Conservation (phyloP, 1,140 invertebrate genomes). For the Carcinoscorpius rotundicauda region DNA sequence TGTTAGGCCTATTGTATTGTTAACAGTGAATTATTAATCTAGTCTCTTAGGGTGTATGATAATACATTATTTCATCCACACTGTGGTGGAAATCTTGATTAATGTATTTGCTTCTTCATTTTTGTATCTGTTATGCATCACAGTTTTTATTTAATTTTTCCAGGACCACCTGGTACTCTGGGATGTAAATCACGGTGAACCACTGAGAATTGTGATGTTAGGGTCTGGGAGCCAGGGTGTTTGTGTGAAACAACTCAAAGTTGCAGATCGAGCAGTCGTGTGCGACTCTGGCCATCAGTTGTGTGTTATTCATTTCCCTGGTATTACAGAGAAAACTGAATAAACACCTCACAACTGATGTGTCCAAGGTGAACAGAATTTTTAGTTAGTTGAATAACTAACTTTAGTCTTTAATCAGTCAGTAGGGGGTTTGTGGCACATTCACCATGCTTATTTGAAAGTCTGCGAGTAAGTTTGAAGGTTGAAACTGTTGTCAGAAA, state of each 20-base stretch:
- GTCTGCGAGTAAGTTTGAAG: too few species aligned
- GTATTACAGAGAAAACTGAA: constrained; percentile 47
- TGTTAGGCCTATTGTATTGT: too few species aligned
- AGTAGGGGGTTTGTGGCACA: too few species aligned
- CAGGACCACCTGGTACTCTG: constrained; percentile 77
- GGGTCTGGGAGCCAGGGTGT: constrained; percentile 55
- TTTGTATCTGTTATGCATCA: constrained; percentile 1
- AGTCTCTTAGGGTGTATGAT: background rate
- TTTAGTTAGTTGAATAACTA: too few species aligned
- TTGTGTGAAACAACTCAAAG: constrained; percentile 64
- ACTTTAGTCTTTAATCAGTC: too few species aligned
- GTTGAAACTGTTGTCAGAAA: too few species aligned
- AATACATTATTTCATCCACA: background rate
- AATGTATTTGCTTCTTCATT: background rate
- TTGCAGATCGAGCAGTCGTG: constrained; percentile 57
- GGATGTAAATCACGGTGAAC: constrained; percentile 77
- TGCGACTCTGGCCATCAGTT: constrained; percentile 89
- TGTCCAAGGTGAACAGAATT: too few species aligned
- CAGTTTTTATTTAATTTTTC: constrained; percentile 17
- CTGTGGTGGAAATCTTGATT: background rate
- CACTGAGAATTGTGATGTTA: constrained; percentile 67
- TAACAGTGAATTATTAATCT: too few species aligned
- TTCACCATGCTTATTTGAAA: too few species aligned
- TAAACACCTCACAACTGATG: constrained; percentile 22
- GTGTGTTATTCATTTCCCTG: constrained; percentile 71